Conservation (phyloP, 2,888 invertebrate species). For the Lithophane leautieri region DNA sequence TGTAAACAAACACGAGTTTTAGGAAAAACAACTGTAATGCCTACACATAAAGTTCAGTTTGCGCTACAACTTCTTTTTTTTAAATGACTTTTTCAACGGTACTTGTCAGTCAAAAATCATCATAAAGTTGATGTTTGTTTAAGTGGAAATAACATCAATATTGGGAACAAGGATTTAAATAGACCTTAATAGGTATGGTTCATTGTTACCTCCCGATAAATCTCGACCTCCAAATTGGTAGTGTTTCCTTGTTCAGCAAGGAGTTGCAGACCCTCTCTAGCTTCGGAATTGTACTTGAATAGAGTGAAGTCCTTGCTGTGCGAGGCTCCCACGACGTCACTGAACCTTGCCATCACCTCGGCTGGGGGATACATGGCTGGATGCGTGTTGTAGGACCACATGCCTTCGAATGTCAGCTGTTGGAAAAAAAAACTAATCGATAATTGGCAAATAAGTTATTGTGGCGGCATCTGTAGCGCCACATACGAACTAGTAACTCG, state of each 20-base stretch:
- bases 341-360: conserved; percentile 77
- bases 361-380: conserved; percentile 77
- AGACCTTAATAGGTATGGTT: background rate
- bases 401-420: conserved; percentile 84
- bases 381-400: conserved; percentile 86
- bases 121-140: too few relatives aligned
- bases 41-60: too few relatives aligned
- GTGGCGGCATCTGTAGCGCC: background rate
- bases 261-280: conserved; percentile 80
- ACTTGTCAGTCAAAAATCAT: too few relatives aligned
- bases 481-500: background rate
- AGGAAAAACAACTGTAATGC: too few relatives aligned
- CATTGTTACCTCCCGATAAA: conserved; percentile 75
- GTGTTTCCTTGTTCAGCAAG: conserved; percentile 87
- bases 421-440: background rate
- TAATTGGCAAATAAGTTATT: background rate
- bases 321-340: conserved; percentile 86
- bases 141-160: too few relatives aligned
- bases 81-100: too few relatives aligned
- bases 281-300: conserved; percentile 80
- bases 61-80: too few relatives aligned
- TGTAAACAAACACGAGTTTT: too few relatives aligned
- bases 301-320: conserved; percentile 80
- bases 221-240: conserved; percentile 84
- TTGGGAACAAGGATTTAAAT: too few relatives aligned